These are phyloP conservation scores for Esox niger DNA, from an alignment of 2,113 vertebrate species.

Conservation along the genomic window DNA sequence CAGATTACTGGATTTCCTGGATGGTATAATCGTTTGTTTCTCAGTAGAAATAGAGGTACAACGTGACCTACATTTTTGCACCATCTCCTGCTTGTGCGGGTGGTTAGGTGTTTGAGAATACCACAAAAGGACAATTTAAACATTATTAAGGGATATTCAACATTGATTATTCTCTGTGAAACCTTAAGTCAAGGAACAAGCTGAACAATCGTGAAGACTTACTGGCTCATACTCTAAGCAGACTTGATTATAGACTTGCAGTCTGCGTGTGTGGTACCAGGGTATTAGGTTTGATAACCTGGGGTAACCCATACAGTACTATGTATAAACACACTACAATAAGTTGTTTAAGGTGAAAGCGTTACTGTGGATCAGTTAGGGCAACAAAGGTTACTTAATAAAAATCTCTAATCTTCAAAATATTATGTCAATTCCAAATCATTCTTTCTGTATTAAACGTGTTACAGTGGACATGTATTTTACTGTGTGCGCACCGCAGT, in stretches of 20 bases:
- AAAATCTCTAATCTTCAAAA: background rate
- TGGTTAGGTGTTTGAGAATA: too few species aligned
- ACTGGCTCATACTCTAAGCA: background rate
- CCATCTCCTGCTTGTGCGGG: background rate
- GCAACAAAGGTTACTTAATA: background rate
- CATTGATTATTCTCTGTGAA: background rate
- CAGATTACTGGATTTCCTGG: background rate
- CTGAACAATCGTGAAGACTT: constrained; percentile 4
- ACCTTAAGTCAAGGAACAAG: background rate
- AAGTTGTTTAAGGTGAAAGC: too few species aligned
- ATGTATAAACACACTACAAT: too few species aligned
- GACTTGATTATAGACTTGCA: background rate
- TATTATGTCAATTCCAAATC: background rate
- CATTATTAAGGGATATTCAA: background rate
- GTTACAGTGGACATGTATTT: background rate
- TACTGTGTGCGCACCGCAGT: background rate
- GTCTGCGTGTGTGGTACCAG: too few species aligned
- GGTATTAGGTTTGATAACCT: too few species aligned
- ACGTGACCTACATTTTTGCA: background rate
- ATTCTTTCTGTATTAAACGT: background rate
- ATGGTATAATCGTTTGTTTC: too few species aligned
- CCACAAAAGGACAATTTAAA: background rate
- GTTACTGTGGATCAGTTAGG: too few species aligned
- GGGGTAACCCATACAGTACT: too few species aligned
- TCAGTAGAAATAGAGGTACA: background rate